Conservation (phyloP, 2,113 vertebrate genomes). For the Oenanthe oenanthe region DNA sequence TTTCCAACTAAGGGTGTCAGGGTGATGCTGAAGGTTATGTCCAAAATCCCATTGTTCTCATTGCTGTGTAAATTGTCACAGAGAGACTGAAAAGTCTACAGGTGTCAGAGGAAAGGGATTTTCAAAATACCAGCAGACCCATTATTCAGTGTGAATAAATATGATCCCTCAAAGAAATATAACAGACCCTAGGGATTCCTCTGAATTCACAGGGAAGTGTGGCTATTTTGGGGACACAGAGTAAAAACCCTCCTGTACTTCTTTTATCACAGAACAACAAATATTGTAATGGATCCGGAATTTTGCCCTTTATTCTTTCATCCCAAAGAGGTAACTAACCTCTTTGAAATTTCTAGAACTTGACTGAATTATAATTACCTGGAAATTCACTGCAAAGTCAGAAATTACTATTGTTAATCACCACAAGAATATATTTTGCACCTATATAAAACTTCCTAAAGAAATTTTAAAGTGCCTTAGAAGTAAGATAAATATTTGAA, state of each 20-base stretch:
- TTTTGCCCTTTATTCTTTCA: background rate
- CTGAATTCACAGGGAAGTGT: background rate
- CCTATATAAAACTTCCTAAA: background rate
- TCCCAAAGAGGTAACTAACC: background rate
- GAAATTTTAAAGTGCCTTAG: background rate
- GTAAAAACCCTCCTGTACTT: background rate
- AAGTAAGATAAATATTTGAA: background rate
- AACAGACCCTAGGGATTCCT: background rate
- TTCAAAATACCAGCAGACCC: background rate
- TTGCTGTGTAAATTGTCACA: background rate
- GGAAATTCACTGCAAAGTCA: background rate
- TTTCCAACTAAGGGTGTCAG: background rate
- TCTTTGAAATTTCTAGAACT: background rate
- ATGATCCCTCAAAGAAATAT: background rate
- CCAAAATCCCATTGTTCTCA: background rate
- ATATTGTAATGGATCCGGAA: background rate
- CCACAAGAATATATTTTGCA: background rate
- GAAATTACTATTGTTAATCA: background rate
- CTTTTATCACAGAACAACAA: background rate
- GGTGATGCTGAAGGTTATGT: background rate
- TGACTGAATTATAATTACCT: background rate
- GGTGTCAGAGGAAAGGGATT: background rate
- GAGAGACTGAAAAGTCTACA: background rate
- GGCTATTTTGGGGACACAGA: background rate
- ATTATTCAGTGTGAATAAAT: background rate